These are phyloP conservation scores for Entomobrya proxima DNA, from an alignment of 2,888 invertebrate species.

Conservation along the genomic window DNA sequence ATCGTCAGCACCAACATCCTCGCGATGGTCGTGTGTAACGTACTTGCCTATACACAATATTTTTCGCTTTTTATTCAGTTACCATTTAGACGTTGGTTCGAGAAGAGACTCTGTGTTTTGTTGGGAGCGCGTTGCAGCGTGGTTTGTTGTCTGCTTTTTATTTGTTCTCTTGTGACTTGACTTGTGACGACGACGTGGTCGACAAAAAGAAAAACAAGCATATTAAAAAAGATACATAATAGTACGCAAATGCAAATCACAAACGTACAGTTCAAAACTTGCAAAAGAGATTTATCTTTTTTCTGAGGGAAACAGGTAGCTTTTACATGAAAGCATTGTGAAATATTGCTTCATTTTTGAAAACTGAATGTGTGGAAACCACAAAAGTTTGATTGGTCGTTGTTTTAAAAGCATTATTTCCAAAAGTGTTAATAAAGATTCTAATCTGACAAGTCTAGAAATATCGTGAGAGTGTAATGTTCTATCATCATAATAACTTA, in stretches of 20 bases:
- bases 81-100: conserved; percentile 50
- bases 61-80: conserved; percentile 48
- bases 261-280: neutral
- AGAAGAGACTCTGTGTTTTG: conserved; percentile 33
- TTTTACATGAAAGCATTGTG: too few relatives aligned
- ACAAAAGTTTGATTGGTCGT: too few relatives aligned
- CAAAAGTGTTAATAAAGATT: too few relatives aligned
- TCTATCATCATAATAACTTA: too few relatives aligned
- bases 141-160: conserved; percentile 16
- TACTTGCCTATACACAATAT: conserved; percentile 31
- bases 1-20: neutral
- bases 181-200: too few relatives aligned
- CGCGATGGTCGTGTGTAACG: neutral
- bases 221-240: neutral
- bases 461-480: too few relatives aligned
- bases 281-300: neutral
- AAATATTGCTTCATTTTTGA: neutral
- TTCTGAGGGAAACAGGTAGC: too few relatives aligned
- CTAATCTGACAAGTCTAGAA: neutral
- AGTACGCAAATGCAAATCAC: neutral
- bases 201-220: neutral
- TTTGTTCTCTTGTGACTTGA: too few relatives aligned
- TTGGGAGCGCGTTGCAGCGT: conserved; percentile 14
- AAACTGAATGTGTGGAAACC: too few relatives aligned
- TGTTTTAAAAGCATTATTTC: too few relatives aligned